Conservation (phyloP, 2,797 vertebrate species). For the Labroides dimidiatus region DNA sequence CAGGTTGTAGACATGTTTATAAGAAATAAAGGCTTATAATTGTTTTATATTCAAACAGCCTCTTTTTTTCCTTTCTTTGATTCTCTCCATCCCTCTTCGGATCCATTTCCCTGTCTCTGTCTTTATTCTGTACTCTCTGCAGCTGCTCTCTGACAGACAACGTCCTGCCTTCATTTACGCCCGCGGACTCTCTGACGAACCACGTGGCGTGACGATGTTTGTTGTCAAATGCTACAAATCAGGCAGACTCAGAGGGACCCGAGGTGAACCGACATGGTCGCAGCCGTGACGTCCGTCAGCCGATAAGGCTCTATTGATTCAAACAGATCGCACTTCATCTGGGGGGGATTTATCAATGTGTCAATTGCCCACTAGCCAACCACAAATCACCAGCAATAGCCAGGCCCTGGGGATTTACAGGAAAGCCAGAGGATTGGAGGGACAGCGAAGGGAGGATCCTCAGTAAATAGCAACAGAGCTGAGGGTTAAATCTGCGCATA, state of each 20-base stretch:
- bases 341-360: slow-evolving; percentile 94
- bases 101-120: slow-evolving; percentile 39
- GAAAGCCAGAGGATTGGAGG: slow-evolving; percentile 90
- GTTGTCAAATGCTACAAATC: slow-evolving; percentile 79
- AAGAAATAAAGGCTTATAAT: slow-evolving; percentile 10
- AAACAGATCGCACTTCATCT: slow-evolving; percentile 89
- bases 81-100: slow-evolving; percentile 44
- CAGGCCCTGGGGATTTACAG: slow-evolving; percentile 86
- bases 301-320: slow-evolving; percentile 96
- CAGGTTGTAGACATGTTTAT: slow-evolving; percentile 35
- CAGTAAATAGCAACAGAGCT: slow-evolving; percentile 87
- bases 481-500: slow-evolving; percentile 66
- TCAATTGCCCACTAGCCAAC: slow-evolving; percentile 81
- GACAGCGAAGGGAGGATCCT: slow-evolving; percentile 78
- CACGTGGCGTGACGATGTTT: slow-evolving; percentile 77
- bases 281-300: slow-evolving; percentile 81
- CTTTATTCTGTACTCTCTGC: slow-evolving; percentile 39
- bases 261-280: slow-evolving; percentile 78
- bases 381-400: slow-evolving; percentile 69
- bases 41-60: slow-evolving; percentile 27
- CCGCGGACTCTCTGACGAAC: slow-evolving; percentile 71
- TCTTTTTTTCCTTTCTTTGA: slow-evolving; percentile 27
- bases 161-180: slow-evolving; percentile 71
- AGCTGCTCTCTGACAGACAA: slow-evolving; percentile 63
- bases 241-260: slow-evolving; percentile 78